Evolutionary conservation across 2,797 vertebrate genomes (phyloP).

Genomic region (Steatocranus sp.): DNA sequence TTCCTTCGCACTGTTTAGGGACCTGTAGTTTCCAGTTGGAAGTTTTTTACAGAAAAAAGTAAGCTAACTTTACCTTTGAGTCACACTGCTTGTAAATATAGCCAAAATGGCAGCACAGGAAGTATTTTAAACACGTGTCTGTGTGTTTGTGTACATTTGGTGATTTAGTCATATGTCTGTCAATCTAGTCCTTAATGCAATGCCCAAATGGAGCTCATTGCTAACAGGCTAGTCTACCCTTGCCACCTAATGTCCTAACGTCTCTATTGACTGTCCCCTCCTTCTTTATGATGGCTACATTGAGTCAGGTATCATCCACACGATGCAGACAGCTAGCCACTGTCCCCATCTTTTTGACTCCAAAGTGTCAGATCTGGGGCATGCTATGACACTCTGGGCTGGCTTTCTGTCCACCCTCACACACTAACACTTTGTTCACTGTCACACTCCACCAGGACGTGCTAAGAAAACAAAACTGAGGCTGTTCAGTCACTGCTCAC

Average conservation of each 20-base stretch:
- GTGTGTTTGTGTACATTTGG: not conserved
- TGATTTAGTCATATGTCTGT: not conserved
- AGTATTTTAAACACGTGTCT: not conserved
- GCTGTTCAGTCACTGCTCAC: slow-evolving; percentile 34
- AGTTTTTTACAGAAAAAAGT: not conserved
- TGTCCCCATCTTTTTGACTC: slow-evolving; percentile 25
- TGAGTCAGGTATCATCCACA: slow-evolving; percentile 3
- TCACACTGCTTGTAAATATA: not conserved
- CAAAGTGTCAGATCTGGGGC: slow-evolving; percentile 60
- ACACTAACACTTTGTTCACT: slow-evolving; percentile 62
- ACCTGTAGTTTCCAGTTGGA: not conserved
- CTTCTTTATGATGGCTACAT: not conserved
- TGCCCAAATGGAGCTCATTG: slow-evolving; percentile 1
- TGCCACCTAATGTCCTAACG: slow-evolving; percentile 11
- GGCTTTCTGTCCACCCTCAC: slow-evolving; percentile 62
- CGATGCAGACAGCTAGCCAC: slow-evolving; percentile 15
- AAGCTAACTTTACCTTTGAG: not conserved
- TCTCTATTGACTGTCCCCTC: not conserved
- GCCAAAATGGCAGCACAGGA: not conserved
- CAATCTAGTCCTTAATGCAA: slow-evolving; percentile 16
- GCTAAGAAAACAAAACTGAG: slow-evolving; percentile 72
- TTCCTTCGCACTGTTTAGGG: not conserved
- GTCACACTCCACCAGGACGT: slow-evolving; percentile 70
- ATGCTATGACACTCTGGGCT: slow-evolving; percentile 46
- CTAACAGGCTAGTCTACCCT: not conserved